These are phyloP conservation scores for Hofmannophila pseudospretella DNA, from an alignment of 2,888 invertebrate species.

Conservation along the genomic window DNA sequence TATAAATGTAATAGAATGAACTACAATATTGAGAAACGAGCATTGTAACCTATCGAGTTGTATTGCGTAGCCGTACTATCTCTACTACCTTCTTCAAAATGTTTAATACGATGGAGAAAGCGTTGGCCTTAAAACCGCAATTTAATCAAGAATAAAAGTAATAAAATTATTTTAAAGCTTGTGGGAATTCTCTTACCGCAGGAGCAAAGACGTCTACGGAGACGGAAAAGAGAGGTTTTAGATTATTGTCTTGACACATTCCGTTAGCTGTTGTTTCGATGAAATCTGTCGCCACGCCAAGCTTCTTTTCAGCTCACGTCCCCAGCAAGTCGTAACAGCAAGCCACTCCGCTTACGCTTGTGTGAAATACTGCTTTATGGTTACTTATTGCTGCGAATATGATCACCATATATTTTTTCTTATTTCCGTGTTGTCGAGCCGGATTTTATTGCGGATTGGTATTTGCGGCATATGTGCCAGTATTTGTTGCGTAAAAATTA, in stretches of 20 bases:
- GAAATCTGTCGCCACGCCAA: conserved; percentile 45
- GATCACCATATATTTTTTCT: conserved; percentile 38
- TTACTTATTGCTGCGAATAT: conserved; percentile 59
- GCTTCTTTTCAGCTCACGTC: conserved; percentile 61
- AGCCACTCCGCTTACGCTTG: conserved; percentile 46
- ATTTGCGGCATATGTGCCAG: neutral
- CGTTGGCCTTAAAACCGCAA: no score
- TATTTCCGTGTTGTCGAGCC: conserved; percentile 33
- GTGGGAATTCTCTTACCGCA: no score
- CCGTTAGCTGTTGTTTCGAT: conserved; percentile 26
- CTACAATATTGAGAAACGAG: no score
- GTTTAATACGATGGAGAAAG: no score
- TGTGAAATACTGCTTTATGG: conserved; percentile 64
- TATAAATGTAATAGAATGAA: no score
- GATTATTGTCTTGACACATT: conserved; percentile 2
- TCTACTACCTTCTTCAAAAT: no score
- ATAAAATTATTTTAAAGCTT: no score
- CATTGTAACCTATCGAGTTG: no score
- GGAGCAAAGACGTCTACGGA: no score
- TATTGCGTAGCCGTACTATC: no score
- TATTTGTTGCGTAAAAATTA: neutral
- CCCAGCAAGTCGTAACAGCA: conserved; percentile 50
- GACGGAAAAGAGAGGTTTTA: no score
- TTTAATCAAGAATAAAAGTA: no score
- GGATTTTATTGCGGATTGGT: conserved; percentile 31